Conservation (phyloP, 2,888 invertebrate genomes). For the Papilio gigon region DNA sequence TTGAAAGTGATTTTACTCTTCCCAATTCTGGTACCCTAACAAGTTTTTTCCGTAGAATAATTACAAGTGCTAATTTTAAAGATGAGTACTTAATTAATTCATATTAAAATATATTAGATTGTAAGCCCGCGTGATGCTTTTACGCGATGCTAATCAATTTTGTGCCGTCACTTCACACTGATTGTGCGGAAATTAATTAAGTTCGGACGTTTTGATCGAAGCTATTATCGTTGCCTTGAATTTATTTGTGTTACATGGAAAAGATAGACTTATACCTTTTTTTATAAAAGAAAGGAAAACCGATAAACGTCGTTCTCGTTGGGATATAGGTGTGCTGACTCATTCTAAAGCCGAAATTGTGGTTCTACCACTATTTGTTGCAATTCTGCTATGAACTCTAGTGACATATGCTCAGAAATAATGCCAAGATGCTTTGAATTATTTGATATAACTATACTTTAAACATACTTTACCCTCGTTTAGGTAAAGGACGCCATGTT, state of each 20-base stretch:
- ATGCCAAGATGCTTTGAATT: neutral
- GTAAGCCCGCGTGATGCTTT: constrained; percentile 13
- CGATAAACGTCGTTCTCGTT: neutral
- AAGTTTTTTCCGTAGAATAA: neutral
- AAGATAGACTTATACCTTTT: neutral
- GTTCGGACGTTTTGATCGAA: constrained; percentile 20
- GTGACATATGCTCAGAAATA: neutral
- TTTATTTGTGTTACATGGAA: constrained; percentile 5
- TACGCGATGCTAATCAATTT: constrained; percentile 35
- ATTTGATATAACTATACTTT: neutral
- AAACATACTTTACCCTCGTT: neutral
- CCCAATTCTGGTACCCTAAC: neutral
- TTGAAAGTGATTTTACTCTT: neutral
- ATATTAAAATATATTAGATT: neutral
- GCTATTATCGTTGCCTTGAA: constrained; percentile 15
- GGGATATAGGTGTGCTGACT: neutral
- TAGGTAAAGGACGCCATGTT: neutral
- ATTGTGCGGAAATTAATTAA: constrained; percentile 38
- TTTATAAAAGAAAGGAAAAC: neutral
- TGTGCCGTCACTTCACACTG: constrained; percentile 35
- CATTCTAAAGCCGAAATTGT: neutral
- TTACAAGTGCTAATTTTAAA: constrained; percentile 10
- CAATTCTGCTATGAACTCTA: neutral
- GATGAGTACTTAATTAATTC: constrained; percentile 1
- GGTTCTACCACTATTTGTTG: neutral